Evolutionary conservation across 2,113 vertebrate species (phyloP), one percentile per base, ranked within the genome.

Genomic region (Oenanthe oenanthe): DNA sequence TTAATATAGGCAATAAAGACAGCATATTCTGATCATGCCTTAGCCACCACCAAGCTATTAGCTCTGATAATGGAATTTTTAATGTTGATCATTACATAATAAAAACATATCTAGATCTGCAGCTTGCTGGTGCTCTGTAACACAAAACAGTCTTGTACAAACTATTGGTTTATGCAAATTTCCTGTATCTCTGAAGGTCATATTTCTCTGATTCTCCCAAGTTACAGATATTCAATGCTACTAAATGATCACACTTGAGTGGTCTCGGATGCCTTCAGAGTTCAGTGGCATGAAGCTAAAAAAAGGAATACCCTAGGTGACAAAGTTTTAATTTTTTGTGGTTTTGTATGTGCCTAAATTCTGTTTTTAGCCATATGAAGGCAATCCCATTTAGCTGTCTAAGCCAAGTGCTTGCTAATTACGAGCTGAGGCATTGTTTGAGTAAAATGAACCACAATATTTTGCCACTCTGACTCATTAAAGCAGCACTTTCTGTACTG

Each of bases 21-120:
- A n/a, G 45, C 4, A 6, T 81, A 92, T 94, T 92, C 83, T 91
- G 29, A 86, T 92, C 65, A 53, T 75, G 76, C 20, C 34, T 72
- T 48, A 87, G n/a, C 29, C 29, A 83, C 29, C 66, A 65, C 31
- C 36, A 78, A 91, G 65, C 34, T 60, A 40, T 88, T 68, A 78
- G 45, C 48, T 87, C 36, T 72, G 28, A 81, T 83, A 88, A 92
- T 72, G 42, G 73, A 92, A 75, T 93, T 89, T 81, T 89, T 79
- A 81, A 84, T 78, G 63, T 71, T 74, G 68, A 75, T 78, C 3
- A 1, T 61, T 76, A 61, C 62, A 42, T 89, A 87, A 71, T 18
- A 94, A 91, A 92, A 88, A 60, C 11, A 12, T 66, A 74, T 40
- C 45, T 57, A 53, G 48, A 68, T 68, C 21, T 77, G 71, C 89